Evolutionary conservation across 92 coral and sea anemone genomes (phyloP).

Genomic region (Zoanthus solanderi): DNA sequence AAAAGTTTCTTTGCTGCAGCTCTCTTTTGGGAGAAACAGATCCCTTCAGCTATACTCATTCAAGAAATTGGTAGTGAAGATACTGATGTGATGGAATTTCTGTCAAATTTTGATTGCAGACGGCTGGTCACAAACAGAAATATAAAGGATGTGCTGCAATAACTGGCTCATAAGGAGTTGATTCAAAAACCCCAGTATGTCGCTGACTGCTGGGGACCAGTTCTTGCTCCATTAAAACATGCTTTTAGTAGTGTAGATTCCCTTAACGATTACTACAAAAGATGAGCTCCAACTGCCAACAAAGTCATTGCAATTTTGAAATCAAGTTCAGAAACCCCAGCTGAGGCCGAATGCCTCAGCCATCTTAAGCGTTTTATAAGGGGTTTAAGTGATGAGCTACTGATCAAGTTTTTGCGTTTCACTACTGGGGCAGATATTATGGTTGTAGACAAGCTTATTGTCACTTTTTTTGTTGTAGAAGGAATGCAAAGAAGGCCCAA

Average conservation of each 20-base stretch:
- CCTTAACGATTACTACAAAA: no score
- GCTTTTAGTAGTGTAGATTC: no score
- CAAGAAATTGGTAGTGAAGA: slow-evolving; percentile 44
- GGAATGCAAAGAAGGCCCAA: slow-evolving; percentile 7
- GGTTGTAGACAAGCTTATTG: not conserved
- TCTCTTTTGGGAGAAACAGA: slow-evolving; percentile 55
- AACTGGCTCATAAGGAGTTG: no score
- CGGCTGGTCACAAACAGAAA: not conserved
- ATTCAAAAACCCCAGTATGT: no score
- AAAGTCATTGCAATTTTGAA: slow-evolving; percentile 13
- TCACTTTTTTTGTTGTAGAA: not conserved
- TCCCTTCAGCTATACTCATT: slow-evolving; percentile 53
- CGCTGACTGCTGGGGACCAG: no score
- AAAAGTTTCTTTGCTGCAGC: slow-evolving; percentile 35
- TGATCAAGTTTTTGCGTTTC: slow-evolving; percentile 15
- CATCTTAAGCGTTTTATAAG: slow-evolving; percentile 45
- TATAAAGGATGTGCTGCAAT: no score
- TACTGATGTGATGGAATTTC: slow-evolving; percentile 58
- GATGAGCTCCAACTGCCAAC: not conserved
- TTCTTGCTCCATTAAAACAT: no score
- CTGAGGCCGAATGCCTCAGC: slow-evolving; percentile 38
- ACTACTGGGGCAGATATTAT: slow-evolving; percentile 7
- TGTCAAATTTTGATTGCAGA: slow-evolving; percentile 59
- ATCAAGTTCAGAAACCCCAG: slow-evolving; percentile 3
- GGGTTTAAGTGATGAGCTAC: slow-evolving; percentile 10